Evolutionary conservation across 2,113 vertebrate genomes (phyloP).

Genomic region (Anas platyrhynchos): DNA sequence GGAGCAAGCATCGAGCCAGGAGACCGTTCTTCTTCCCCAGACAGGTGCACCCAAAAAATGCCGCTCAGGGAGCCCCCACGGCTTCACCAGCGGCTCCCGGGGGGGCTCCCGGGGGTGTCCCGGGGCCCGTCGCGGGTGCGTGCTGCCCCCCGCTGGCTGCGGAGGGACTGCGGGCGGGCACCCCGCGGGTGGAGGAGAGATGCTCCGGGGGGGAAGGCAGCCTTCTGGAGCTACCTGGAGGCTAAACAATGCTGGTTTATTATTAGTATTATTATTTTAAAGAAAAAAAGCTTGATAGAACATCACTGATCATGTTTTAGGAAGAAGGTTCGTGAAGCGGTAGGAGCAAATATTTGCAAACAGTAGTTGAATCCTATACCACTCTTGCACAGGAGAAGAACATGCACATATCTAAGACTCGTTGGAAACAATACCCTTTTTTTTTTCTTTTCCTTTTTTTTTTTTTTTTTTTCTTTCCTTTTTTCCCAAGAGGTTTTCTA

Average conservation of each 20-base stretch:
- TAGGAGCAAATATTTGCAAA: not conserved
- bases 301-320: accelerated
- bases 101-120: too few relatives aligned
- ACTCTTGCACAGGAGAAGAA: not conserved
- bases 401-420: not conserved
- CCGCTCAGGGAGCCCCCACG: too few relatives aligned
- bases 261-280: too few relatives aligned
- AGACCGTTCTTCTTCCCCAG: too few relatives aligned
- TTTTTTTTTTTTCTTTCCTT: too few relatives aligned
- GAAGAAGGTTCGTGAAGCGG: accelerated
- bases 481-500: not conserved
- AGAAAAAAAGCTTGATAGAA: not conserved
- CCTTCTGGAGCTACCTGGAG: not conserved
- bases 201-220: too few relatives aligned
- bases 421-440: not conserved
- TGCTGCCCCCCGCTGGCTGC: conserved; percentile 58
- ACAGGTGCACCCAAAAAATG: too few relatives aligned
- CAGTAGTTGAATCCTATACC: not conserved
- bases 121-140: not conserved
- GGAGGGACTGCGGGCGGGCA: too few relatives aligned
- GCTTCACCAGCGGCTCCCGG: too few relatives aligned
- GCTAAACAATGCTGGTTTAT: not conserved
- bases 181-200: too few relatives aligned
- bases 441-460: too few relatives aligned
- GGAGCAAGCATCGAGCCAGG: too few relatives aligned